Conservation (phyloP, 2,888 invertebrate genomes). For the Drosophila algonquin region DNA sequence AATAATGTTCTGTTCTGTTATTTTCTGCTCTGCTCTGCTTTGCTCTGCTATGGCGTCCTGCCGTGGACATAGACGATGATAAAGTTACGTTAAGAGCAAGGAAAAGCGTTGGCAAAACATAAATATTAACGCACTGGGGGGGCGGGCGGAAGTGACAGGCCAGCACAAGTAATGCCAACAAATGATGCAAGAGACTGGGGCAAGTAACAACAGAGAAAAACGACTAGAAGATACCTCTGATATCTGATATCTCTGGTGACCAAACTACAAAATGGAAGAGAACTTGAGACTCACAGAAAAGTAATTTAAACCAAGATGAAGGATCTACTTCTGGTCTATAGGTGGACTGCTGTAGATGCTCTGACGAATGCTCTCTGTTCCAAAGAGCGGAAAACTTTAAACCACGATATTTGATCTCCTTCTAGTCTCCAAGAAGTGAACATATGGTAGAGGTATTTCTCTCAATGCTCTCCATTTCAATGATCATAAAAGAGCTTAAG, state of each 20-base stretch:
- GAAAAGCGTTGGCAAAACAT: constrained; percentile 47
- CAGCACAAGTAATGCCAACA: constrained; percentile 71
- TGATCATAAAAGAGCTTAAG: no score
- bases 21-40: background rate
- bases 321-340: no score
- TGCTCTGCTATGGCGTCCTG: constrained; percentile 11
- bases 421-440: no score
- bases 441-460: no score
- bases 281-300: background rate
- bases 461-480: no score
- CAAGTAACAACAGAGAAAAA: background rate
- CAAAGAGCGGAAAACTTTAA: no score
- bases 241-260: background rate
- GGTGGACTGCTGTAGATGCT: no score
- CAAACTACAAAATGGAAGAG: background rate
- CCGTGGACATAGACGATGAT: constrained; percentile 38
- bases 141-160: constrained; percentile 65
- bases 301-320: background rate
- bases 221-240: background rate
- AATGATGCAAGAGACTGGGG: constrained; percentile 61
- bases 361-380: no score
- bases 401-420: no score
- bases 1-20: constrained; percentile 19
- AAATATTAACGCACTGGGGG: constrained; percentile 45
- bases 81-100: constrained; percentile 43